Conservation (phyloP, 2,113 vertebrate species). For the Motacilla alba region DNA sequence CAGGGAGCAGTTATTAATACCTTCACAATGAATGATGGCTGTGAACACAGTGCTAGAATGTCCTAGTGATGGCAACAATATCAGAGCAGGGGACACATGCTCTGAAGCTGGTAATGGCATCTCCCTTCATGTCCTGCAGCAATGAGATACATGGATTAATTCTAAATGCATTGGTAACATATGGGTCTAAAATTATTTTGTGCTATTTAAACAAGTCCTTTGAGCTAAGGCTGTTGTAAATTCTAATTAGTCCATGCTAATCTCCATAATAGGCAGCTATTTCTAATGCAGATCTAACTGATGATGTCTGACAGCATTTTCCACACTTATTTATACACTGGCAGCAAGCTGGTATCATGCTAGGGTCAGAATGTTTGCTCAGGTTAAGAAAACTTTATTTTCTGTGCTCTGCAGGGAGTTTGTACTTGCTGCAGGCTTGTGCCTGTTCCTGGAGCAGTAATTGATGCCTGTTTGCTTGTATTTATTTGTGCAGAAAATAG, state of each 20-base stretch:
- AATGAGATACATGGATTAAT: constrained; percentile 24
- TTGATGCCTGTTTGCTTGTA: neutral
- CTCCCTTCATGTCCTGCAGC: constrained; percentile 13
- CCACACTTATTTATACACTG: neutral
- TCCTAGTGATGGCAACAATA: neutral
- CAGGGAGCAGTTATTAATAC: neutral
- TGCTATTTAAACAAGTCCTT: constrained; percentile 59
- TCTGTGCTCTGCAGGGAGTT: neutral
- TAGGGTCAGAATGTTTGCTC: neutral
- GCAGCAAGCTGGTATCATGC: neutral
- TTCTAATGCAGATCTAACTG: constrained; percentile 50
- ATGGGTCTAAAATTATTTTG: constrained; percentile 43
- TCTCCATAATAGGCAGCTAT: constrained; percentile 57
- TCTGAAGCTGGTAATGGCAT: neutral
- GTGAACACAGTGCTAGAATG: accelerated
- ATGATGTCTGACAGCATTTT: constrained; percentile 44
- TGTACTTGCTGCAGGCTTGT: neutral
- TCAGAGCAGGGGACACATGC: neutral
- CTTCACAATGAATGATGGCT: neutral
- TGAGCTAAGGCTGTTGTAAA: constrained; percentile 52
- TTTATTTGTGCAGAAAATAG: constrained; percentile 81
- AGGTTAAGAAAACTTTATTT: neutral
- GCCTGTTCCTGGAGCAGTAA: neutral
- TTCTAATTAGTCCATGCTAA: constrained; percentile 49
- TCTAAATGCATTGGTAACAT: constrained; percentile 36